Evolutionary conservation across 2,113 vertebrate genomes (phyloP).

Genomic region (Hystrix brachyura): DNA sequence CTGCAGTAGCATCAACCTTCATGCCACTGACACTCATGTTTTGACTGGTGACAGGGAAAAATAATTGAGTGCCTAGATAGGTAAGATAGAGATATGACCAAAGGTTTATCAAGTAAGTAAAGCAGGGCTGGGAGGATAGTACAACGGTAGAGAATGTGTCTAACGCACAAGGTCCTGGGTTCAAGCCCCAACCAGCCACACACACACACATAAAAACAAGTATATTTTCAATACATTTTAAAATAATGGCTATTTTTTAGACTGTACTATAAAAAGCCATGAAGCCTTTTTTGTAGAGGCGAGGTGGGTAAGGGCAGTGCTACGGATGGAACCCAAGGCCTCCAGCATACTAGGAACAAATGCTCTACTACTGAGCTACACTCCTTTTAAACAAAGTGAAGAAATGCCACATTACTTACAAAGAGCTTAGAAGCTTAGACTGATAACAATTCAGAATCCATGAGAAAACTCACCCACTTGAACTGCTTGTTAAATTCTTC

Average conservation of each 20-base stretch:
- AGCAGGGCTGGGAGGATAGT: neutral
- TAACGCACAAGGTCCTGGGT: neutral
- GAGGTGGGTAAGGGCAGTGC: neutral
- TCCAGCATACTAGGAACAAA: neutral
- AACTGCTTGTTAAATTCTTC: neutral
- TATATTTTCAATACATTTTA: neutral
- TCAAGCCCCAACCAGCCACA: neutral
- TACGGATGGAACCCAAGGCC: neutral
- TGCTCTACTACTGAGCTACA: neutral
- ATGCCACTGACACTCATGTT: neutral
- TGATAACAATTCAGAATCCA: neutral
- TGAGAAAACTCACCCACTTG: neutral
- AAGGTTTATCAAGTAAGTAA: conserved; percentile 29
- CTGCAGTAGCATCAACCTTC: neutral
- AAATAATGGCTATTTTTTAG: neutral
- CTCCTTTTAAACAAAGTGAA: neutral
- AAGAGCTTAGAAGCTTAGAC: neutral
- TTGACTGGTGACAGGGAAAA: neutral
- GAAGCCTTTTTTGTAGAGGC: neutral
- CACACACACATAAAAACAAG: neutral
- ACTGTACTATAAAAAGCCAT: neutral
- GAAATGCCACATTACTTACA: conserved; percentile 5
- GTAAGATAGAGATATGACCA: neutral
- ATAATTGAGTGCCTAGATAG: neutral
- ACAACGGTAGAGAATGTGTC: neutral